Evolutionary conservation across 23 tunicate genomes (phyloP).

Genomic region (Aplidium turbinatum): DNA sequence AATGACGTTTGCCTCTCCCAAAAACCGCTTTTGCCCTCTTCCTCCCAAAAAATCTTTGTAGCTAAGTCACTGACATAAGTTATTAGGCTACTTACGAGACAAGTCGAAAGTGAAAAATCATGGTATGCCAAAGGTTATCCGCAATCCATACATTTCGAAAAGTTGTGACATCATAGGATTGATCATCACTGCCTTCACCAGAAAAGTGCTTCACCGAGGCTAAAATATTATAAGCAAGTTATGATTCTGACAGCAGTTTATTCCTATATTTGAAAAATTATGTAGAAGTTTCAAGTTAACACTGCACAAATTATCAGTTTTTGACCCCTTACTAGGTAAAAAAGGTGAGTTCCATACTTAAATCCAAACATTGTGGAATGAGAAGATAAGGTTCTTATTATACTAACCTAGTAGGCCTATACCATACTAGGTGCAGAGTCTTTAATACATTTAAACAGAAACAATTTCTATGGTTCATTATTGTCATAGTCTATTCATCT

Average conservation of each 20-base stretch:
- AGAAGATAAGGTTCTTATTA: too few relatives aligned
- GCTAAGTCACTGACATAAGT: too few relatives aligned
- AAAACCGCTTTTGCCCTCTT: background rate
- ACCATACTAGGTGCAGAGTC: too few relatives aligned
- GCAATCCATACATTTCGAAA: slow-evolving; percentile 55
- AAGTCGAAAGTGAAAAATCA: slow-evolving; percentile 29
- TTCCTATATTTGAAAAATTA: background rate
- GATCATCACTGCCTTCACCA: slow-evolving; percentile 11
- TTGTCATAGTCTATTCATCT: too few relatives aligned
- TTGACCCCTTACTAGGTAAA: background rate
- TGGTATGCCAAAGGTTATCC: slow-evolving; percentile 42
- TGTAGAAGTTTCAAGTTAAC: background rate
- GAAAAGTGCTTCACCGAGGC: slow-evolving; percentile 1
- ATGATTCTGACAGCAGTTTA: background rate
- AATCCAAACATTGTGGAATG: too few relatives aligned
- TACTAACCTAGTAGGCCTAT: too few relatives aligned
- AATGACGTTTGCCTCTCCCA: background rate
- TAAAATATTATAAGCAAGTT: background rate
- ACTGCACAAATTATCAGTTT: background rate
- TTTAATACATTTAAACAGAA: too few relatives aligned
- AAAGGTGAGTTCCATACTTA: too few relatives aligned
- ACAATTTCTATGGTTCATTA: too few relatives aligned
- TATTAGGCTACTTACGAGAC: slow-evolving; percentile 26
- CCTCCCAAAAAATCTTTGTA: too few relatives aligned
- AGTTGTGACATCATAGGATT: slow-evolving; percentile 3